Conservation (phyloP, 64 coral and sea anemone species). For the Actinia equina region DNA sequence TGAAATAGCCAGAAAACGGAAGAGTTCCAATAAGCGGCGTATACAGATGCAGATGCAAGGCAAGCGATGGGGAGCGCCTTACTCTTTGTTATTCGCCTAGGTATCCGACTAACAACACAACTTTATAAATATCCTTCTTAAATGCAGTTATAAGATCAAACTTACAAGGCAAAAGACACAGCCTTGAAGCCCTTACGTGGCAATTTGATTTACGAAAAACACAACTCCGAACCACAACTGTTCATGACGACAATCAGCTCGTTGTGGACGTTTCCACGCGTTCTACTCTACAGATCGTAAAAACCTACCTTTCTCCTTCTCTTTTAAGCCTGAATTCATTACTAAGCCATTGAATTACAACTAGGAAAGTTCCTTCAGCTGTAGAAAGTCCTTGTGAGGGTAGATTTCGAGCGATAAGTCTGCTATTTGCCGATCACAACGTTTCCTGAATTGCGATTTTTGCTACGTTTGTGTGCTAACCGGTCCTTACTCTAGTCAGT, state of each 20-base stretch:
- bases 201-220: slow-evolving; percentile 8
- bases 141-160: not conserved
- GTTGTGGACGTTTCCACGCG: slow-evolving; percentile 15
- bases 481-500: slow-evolving; percentile 12
- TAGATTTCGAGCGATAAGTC: not conserved
- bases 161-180: not conserved
- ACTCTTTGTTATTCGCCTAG: slow-evolving; percentile 2
- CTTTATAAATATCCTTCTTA: not conserved
- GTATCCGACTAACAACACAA: not conserved
- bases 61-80: slow-evolving; percentile 11
- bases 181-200: not conserved
- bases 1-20: slow-evolving; percentile 4
- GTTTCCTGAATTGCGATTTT: slow-evolving; percentile 20
- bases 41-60: slow-evolving; percentile 9
- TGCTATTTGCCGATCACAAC: slow-evolving; percentile 10
- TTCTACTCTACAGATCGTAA: not conserved
- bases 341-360: not conserved
- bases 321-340: not conserved
- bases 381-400: not conserved
- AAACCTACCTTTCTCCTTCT: slow-evolving; percentile 2
- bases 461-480: slow-evolving; percentile 30
- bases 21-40: not conserved
- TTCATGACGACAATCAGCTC: slow-evolving; percentile 19
- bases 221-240: not conserved
- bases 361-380: not conserved